Conservation (phyloP, 2,797 vertebrate genomes). For the Acipenser transmontanus region DNA sequence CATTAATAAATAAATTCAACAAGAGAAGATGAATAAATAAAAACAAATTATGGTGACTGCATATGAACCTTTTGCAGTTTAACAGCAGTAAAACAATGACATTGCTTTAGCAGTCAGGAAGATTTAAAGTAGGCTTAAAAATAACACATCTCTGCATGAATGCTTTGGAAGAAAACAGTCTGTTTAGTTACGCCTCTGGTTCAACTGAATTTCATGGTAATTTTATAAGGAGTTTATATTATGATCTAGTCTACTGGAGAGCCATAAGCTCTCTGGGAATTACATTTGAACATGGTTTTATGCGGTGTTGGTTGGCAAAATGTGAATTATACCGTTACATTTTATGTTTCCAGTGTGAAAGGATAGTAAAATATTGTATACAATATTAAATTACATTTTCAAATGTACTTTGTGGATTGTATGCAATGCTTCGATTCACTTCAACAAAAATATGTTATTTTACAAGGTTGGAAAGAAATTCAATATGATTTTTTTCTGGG, state of each 20-base stretch:
- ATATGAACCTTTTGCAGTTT: background rate
- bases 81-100: background rate
- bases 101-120: constrained; percentile 1
- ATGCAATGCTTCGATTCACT: too few relatives aligned
- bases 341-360: constrained; percentile 22
- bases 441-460: too few relatives aligned
- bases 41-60: background rate
- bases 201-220: constrained; percentile 47
- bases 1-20: background rate
- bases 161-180: constrained; percentile 41
- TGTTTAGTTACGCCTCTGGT: constrained; percentile 40
- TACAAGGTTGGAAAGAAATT: too few relatives aligned
- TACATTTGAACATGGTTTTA: constrained; percentile 20
- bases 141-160: constrained; percentile 36
- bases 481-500: too few relatives aligned
- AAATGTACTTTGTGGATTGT: too few relatives aligned
- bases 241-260: constrained; percentile 39
- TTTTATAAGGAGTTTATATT: constrained; percentile 46
- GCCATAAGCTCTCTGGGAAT: constrained; percentile 31
- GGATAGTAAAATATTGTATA: too few relatives aligned
- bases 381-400: too few relatives aligned
- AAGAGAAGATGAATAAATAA: background rate
- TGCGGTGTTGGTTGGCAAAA: constrained; percentile 24
- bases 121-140: constrained; percentile 24
- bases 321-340: constrained; percentile 25